Percentiles rank a stretch among this genome's conserved stretches.
These are phyloP conservation scores for Linepithema humile DNA, from an alignment of 1,140 invertebrate genomes.

Conservation along the genomic window DNA sequence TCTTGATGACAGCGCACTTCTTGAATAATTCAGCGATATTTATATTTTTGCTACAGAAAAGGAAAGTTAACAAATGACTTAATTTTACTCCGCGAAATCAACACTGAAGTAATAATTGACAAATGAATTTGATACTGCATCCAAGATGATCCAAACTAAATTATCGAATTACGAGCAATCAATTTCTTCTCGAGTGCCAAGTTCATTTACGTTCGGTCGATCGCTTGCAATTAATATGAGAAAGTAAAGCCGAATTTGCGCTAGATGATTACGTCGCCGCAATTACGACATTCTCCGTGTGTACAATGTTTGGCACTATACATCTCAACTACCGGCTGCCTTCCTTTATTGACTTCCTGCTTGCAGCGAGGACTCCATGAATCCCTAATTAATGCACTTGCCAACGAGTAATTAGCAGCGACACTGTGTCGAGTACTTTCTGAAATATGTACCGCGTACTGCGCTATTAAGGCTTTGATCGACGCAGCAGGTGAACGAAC, in stretches of 20 bases:
- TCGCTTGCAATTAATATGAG: too few species aligned
- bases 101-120: too few species aligned
- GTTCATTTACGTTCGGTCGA: too few species aligned
- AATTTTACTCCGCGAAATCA: too few species aligned
- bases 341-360: not conserved
- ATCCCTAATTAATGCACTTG: conserved; percentile 62
- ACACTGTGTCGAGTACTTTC: conserved; percentile 53
- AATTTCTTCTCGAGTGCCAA: too few species aligned
- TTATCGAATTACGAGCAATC: too few species aligned
- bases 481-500: conserved; percentile 49
- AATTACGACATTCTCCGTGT: not conserved
- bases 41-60: too few species aligned
- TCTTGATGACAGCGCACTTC: not conserved
- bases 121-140: too few species aligned
- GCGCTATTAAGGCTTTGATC: conserved; percentile 48
- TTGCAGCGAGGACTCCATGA: not conserved
- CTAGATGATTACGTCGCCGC: not conserved
- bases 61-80: too few species aligned
- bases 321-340: not conserved
- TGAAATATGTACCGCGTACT: conserved; percentile 53
- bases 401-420: conserved; percentile 56
- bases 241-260: too few species aligned
- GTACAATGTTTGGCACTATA: not conserved
- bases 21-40: too few species aligned
- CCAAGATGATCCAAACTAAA: too few species aligned